A percentile compares a stretch with the other conserved stretches of the same genome.
Conservation (phyloP, 2,797 vertebrate species). For the Spinibarbus caldwelli region DNA sequence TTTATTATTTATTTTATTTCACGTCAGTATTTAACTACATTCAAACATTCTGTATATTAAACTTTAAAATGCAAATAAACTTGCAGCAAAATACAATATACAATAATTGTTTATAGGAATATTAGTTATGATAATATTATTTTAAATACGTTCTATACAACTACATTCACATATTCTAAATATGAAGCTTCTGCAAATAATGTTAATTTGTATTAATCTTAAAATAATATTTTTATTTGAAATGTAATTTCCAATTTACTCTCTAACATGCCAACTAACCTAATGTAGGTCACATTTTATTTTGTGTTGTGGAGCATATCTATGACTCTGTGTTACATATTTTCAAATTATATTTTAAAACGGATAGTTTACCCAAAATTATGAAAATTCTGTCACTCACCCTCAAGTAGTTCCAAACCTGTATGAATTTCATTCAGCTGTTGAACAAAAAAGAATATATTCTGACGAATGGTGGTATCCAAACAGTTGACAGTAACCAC, state of each 20-base stretch:
- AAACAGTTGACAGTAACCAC: neutral
- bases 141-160: neutral
- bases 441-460: neutral
- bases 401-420: neutral
- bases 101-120: neutral
- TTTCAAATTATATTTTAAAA: too few species aligned
- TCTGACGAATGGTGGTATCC: too few species aligned
- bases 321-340: neutral
- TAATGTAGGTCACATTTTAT: neutral
- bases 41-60: neutral
- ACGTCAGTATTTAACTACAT: neutral
- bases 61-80: neutral
- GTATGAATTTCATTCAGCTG: neutral
- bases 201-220: too few species aligned
- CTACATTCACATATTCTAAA: neutral
- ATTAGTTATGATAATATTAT: neutral
- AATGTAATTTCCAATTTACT: neutral
- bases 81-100: neutral
- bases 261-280: neutral
- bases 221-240: neutral
- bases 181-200: neutral
- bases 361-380: too few species aligned
- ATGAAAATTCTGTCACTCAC: neutral
- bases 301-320: neutral
- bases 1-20: neutral